These are phyloP conservation scores for Vulpes vulpes DNA, from an alignment of 2,113 vertebrate species.

Conservation along the genomic window DNA sequence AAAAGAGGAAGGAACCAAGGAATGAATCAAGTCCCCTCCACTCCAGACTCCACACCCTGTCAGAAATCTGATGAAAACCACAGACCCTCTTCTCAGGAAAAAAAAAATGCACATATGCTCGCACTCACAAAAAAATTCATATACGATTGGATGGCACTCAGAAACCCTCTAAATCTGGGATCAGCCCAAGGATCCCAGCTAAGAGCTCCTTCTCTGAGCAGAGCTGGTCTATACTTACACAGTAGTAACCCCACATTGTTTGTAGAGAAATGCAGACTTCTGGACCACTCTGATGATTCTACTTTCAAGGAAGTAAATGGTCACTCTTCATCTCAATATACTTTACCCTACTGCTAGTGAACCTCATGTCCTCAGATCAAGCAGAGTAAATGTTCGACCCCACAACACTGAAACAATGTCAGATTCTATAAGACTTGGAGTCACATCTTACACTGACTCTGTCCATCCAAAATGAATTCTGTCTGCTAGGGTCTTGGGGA, in stretches of 20 bases:
- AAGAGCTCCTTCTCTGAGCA: slow-evolving; percentile 14
- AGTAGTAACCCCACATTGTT: not conserved
- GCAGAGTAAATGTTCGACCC: not conserved
- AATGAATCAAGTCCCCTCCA: not conserved
- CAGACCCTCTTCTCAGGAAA: not conserved
- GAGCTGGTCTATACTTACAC: not conserved
- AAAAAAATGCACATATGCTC: not conserved
- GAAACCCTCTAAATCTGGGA: not conserved
- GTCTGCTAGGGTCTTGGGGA: not conserved
- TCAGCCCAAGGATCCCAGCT: not conserved
- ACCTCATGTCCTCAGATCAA: not conserved
- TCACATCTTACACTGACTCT: not conserved
- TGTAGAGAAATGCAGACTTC: not conserved
- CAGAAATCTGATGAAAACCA: slow-evolving; percentile 53
- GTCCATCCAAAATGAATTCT: not conserved
- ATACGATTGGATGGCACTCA: not conserved
- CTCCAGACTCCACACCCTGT: not conserved
- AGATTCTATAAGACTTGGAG: not conserved
- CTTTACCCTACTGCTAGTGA: not conserved
- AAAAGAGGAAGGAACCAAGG: slow-evolving; percentile 1
- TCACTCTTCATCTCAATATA: not conserved
- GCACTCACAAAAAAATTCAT: not conserved
- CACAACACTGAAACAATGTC: not conserved
- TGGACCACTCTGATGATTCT: not conserved
- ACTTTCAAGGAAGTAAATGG: not conserved